Evolutionary conservation across 2,113 vertebrate genomes (phyloP).

Genomic region (Elaphurus davidianus): DNA sequence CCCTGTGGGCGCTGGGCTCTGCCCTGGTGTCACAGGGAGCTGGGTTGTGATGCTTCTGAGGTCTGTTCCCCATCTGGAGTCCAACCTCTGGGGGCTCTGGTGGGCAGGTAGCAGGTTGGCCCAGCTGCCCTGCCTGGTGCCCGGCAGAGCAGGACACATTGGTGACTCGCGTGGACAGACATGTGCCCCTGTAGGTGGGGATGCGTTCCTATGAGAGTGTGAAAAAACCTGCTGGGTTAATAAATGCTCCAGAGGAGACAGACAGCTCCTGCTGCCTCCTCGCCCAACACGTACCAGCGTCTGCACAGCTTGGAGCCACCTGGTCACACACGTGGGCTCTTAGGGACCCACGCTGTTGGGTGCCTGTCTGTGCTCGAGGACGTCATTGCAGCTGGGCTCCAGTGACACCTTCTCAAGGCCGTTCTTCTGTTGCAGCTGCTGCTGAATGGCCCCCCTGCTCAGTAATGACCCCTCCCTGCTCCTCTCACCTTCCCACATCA

Average conservation of each 20-base stretch:
- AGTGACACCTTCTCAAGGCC: not conserved
- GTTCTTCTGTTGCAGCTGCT: not conserved
- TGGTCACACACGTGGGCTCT: too few species aligned
- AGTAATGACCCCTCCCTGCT: rapidly evolving
- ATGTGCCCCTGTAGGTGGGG: not conserved
- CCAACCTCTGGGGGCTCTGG: not conserved
- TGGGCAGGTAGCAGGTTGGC: conserved; percentile 33
- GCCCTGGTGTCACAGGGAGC: not conserved
- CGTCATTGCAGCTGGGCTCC: not conserved
- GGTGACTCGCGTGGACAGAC: not conserved
- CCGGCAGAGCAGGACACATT: not conserved
- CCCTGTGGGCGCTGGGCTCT: not conserved
- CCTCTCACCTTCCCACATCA: not conserved
- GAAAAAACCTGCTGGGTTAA: not conserved
- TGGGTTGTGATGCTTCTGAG: not conserved
- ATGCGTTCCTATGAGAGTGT: not conserved
- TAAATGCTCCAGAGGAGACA: not conserved
- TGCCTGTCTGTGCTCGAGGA: rapidly evolving
- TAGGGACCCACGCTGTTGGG: not conserved
- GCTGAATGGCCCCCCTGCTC: not conserved
- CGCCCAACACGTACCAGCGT: rapidly evolving
- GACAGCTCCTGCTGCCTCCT: not conserved
- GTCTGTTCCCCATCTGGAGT: not conserved
- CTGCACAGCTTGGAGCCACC: rapidly evolving
- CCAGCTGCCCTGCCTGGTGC: not conserved